Percentiles rank a stretch among this genome's conserved stretches.
phyloP scores from a whole-genome alignment of 2,888 invertebrate genomes.

The Volucella zonaria region DNA sequence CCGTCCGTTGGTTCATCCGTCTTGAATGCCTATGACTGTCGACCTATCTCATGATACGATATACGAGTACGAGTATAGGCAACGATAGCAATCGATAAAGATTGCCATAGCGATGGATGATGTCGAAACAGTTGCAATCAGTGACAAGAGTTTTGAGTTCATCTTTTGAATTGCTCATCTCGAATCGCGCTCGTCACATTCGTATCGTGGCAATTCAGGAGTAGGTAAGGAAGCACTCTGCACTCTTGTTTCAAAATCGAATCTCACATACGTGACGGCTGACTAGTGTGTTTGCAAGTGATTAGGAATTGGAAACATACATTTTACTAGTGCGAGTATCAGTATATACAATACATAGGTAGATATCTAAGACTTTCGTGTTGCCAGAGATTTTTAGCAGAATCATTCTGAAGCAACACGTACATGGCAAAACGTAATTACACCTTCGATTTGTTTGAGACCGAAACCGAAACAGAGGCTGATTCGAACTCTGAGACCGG shows the following conservation, averaged over 20 bases:
- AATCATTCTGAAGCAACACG: constrained; percentile 64
- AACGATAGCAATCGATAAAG: constrained; percentile 56
- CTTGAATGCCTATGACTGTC: constrained; percentile 27
- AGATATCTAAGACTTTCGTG: background rate
- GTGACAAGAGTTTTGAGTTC: constrained; percentile 62
- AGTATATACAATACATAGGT: no score
- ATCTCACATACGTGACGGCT: constrained; percentile 67
- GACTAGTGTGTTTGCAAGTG: constrained; percentile 26
- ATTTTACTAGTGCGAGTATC: no score
- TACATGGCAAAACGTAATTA: constrained; percentile 69
- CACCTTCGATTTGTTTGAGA: constrained; percentile 35
- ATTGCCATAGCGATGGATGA: constrained; percentile 39
- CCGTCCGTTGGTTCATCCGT: constrained; percentile 29
- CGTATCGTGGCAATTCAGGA: constrained; percentile 48
- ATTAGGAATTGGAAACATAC: constrained; percentile 23
- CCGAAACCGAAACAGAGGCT: background rate
- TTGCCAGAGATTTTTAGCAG: constrained; percentile 45
- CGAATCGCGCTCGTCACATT: background rate
- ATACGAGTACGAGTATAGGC: constrained; percentile 1
- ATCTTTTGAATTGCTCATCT: background rate
- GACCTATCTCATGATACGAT: constrained; percentile 54
- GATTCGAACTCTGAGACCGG: no score
- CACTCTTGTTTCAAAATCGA: constrained; percentile 63
- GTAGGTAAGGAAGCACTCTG: constrained; percentile 33
- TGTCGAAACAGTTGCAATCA: constrained; percentile 72